Conservation (phyloP, 1,140 invertebrate species). For the Drosophila rhopaloa region DNA sequence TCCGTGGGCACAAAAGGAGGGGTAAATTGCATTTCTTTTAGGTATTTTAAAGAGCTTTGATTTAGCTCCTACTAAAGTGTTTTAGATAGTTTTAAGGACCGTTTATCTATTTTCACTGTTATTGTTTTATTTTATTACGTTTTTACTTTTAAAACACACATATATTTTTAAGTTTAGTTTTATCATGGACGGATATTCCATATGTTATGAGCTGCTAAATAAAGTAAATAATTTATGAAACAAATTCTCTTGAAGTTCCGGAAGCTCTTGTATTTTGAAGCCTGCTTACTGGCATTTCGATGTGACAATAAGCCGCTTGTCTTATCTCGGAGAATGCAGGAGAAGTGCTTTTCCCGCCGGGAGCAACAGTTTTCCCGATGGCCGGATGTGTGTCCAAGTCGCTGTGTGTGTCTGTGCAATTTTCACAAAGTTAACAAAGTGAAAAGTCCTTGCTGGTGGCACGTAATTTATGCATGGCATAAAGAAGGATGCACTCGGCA, state of each 20-base stretch:
- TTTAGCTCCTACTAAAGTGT: no score
- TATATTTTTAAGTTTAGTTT: no score
- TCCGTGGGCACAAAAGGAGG: neutral
- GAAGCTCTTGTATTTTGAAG: conserved; percentile 1
- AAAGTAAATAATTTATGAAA: neutral
- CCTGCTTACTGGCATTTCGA: conserved; percentile 1
- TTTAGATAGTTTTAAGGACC: no score
- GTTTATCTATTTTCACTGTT: no score
- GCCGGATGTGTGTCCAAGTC: neutral
- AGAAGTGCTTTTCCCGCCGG: neutral
- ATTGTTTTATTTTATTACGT: no score
- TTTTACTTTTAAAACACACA: no score
- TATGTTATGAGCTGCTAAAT: neutral
- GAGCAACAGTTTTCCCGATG: conserved; percentile 11
- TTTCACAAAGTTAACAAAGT: conserved; percentile 36
- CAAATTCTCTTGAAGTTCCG: conserved; percentile 1
- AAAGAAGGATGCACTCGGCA: conserved; percentile 48
- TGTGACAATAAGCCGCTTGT: conserved; percentile 28
- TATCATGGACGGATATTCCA: no score
- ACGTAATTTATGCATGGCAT: conserved; percentile 61
- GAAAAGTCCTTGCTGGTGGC: conserved; percentile 25
- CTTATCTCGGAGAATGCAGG: conserved; percentile 23
- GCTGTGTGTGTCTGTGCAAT: conserved; percentile 14
- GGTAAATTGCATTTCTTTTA: no score
- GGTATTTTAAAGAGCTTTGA: neutral